These are phyloP conservation scores for Paramisgurnus dabryanus DNA, from an alignment of 2,113 vertebrate species.

Conservation along the genomic window DNA sequence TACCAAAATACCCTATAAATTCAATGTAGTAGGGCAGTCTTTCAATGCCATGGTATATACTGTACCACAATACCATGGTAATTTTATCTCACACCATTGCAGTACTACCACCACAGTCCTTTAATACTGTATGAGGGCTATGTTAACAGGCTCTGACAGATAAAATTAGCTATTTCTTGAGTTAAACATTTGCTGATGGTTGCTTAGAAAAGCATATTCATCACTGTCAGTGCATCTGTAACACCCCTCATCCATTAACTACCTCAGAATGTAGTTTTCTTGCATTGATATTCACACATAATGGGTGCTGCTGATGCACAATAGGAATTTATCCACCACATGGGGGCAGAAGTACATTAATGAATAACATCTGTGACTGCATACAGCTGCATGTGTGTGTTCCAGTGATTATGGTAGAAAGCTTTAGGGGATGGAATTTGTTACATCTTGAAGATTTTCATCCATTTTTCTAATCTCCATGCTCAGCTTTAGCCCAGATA, in stretches of 20 bases:
- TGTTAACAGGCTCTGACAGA: slow-evolving; percentile 1
- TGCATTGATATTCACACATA: not conserved
- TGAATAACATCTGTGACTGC: slow-evolving; percentile 8
- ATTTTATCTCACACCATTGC: no score
- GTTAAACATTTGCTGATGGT: slow-evolving; percentile 27
- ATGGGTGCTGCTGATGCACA: not conserved
- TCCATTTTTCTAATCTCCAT: not conserved
- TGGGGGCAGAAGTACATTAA: slow-evolving; percentile 48
- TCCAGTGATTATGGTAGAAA: not conserved
- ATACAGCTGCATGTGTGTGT: slow-evolving; percentile 26
- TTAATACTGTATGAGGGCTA: not conserved
- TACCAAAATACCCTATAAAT: no score
- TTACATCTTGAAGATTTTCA: slow-evolving; percentile 5
- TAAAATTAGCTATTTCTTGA: not conserved
- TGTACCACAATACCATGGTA: not conserved
- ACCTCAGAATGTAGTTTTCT: not conserved
- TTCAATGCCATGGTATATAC: not conserved
- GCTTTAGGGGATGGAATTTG: not conserved
- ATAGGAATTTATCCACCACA: slow-evolving; percentile 10
- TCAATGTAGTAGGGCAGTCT: not conserved
- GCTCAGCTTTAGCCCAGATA: not conserved
- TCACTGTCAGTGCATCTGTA: slow-evolving; percentile 6
- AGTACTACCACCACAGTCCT: not conserved
- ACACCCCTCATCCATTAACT: not conserved
- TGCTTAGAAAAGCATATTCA: slow-evolving; percentile 23